Conservation (phyloP, 2,888 invertebrate species). For the Acanthosoma haemorrhoidale region DNA sequence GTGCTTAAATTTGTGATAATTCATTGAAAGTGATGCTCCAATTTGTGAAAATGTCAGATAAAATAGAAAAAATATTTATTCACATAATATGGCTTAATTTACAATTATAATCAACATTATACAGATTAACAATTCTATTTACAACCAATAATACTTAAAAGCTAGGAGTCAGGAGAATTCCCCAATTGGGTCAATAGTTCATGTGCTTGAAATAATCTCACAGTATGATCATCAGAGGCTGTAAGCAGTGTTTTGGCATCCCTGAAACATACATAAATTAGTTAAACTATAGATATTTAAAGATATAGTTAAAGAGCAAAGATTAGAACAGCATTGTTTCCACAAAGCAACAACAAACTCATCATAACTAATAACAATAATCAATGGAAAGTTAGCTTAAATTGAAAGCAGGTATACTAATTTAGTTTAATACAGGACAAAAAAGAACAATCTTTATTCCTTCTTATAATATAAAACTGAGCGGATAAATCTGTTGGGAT, state of each 20-base stretch:
- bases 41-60: no score
- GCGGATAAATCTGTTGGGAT: no score
- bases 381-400: no score
- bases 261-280: constrained; percentile 45
- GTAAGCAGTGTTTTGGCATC: constrained; percentile 61
- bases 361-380: no score
- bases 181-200: not conserved
- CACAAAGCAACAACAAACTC: no score
- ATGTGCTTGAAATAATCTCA: constrained; percentile 58
- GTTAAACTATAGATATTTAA: not conserved
- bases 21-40: no score
- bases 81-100: constrained; percentile 14
- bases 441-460: no score
- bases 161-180: not conserved
- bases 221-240: constrained; percentile 70
- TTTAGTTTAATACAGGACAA: no score
- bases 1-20: no score
- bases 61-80: constrained; percentile 12
- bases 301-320: not conserved
- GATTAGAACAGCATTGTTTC: no score
- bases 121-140: constrained; percentile 10
- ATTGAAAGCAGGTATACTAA: no score
- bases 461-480: no score
- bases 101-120: not conserved
- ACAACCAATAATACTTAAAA: not conserved